A percentile compares a stretch with the other conserved stretches of the same genome.
These are phyloP conservation scores for Sisyra nigra DNA, from an alignment of 2,888 invertebrate species.

Conservation along the genomic window DNA sequence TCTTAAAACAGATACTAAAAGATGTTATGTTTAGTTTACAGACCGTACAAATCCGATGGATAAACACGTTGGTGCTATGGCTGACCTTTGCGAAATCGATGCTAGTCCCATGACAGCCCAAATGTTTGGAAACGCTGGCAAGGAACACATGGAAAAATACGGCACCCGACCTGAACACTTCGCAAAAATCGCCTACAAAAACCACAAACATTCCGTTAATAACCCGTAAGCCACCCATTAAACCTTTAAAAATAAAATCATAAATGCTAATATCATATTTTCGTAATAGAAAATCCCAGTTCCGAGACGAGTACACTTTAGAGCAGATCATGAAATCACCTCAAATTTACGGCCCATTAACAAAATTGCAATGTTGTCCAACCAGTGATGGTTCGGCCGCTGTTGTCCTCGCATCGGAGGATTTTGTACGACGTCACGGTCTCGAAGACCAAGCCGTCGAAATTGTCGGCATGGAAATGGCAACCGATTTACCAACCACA, in stretches of 20 bases:
- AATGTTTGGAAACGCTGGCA: constrained; percentile 90
- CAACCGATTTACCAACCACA: constrained; percentile 75
- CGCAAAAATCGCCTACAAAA: constrained; percentile 95
- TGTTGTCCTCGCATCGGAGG: constrained; percentile 79
- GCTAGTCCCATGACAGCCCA: constrained; percentile 83
- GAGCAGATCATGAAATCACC: constrained; percentile 82
- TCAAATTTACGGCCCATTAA: constrained; percentile 79
- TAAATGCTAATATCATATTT: constrained; percentile 5
- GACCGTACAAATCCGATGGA: constrained; percentile 86
- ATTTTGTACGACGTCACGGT: constrained; percentile 70
- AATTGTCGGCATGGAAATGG: constrained; percentile 94
- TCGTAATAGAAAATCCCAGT: constrained; percentile 71
- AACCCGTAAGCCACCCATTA: constrained; percentile 55
- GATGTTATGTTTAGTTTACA: constrained; percentile 30
- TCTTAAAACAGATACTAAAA: no score
- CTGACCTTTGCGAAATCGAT: constrained; percentile 63
- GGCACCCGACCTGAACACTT: constrained; percentile 87
- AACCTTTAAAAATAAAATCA: neutral
- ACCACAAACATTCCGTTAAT: constrained; percentile 90
- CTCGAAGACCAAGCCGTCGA: constrained; percentile 82
- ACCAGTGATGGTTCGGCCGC: constrained; percentile 98
- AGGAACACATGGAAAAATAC: constrained; percentile 92
- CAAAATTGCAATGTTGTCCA: constrained; percentile 94
- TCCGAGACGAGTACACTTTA: constrained; percentile 76
- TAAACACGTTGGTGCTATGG: constrained; percentile 72